These are phyloP conservation scores for Chondrilla cf. caribensis DNA, from an alignment of 37 sponge, comb jelly and placozoan species.

Conservation along the genomic window DNA sequence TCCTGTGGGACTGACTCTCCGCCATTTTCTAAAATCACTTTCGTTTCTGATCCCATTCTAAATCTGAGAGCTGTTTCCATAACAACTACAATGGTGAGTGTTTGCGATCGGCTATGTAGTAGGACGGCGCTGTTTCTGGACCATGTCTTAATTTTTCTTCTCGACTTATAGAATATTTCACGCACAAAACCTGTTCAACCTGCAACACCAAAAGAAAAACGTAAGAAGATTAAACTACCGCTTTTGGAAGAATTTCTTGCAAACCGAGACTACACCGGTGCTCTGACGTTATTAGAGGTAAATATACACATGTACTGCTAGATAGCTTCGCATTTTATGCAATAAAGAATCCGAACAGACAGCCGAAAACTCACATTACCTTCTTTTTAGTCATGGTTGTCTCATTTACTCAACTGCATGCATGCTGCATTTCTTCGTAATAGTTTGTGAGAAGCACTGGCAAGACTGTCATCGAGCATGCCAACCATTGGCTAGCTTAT, in stretches of 20 bases:
- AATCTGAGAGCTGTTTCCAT: not conserved
- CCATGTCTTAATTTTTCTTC: not conserved
- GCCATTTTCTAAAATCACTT: too few species aligned
- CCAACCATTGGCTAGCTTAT: constrained; percentile 89
- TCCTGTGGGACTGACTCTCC: too few species aligned
- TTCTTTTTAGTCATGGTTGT: too few species aligned
- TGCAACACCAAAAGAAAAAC: constrained; percentile 59
- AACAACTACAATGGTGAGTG: too few species aligned
- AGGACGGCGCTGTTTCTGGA: not conserved
- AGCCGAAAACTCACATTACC: too few species aligned
- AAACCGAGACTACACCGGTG: constrained; percentile 91
- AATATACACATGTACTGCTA: not conserved
- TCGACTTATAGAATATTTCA: constrained; percentile 49
- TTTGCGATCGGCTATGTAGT: not conserved
- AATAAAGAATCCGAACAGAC: too few species aligned
- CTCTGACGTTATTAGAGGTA: constrained; percentile 90
- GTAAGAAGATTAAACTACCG: constrained; percentile 79
- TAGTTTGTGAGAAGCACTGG: constrained; percentile 73
- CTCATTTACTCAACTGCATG: too few species aligned
- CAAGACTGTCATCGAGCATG: constrained; percentile 31
- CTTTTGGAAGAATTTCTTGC: constrained; percentile 81
- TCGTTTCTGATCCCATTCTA: too few species aligned
- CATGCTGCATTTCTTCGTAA: too few species aligned
- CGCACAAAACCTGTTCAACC: constrained; percentile 68
- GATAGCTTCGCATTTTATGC: too few species aligned